Conservation (phyloP, 2,797 vertebrate genomes). For the Pseudotriccus pelzelni region DNA sequence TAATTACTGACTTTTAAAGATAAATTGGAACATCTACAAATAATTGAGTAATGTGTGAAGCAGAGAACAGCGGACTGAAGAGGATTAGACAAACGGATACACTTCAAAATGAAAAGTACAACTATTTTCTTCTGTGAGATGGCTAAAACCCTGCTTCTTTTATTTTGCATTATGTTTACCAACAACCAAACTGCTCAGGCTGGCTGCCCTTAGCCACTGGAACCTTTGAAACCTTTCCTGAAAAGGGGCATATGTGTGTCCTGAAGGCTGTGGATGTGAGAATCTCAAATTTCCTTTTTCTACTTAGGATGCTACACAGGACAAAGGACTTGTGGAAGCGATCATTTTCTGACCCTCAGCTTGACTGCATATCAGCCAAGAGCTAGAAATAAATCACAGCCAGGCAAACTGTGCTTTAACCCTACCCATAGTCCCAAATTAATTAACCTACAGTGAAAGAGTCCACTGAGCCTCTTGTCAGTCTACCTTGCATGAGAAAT, state of each 20-base stretch:
- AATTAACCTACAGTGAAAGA: constrained; percentile 23
- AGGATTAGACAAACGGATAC: not conserved
- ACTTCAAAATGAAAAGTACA: not conserved
- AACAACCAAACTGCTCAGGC: not conserved
- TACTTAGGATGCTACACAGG: not conserved
- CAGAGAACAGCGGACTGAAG: not conserved
- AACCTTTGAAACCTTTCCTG: not conserved
- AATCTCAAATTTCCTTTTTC: not conserved
- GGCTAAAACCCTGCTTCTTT: not conserved
- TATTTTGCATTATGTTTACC: not conserved
- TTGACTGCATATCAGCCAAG: not conserved
- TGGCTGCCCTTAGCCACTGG: not conserved
- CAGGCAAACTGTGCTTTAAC: not conserved
- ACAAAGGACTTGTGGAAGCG: not conserved
- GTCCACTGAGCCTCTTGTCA: not conserved
- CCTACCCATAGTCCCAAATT: not conserved
- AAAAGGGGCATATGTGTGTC: not conserved
- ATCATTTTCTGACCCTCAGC: not conserved
- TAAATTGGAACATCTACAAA: not conserved
- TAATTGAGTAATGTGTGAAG: not conserved
- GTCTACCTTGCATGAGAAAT: not conserved
- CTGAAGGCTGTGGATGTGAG: not conserved
- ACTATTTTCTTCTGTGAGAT: not conserved
- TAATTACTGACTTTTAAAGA: not conserved
- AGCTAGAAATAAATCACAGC: constrained; percentile 14